These are phyloP conservation scores for Hemicordylus capensis DNA, from an alignment of 2,113 vertebrate genomes.

Conservation along the genomic window DNA sequence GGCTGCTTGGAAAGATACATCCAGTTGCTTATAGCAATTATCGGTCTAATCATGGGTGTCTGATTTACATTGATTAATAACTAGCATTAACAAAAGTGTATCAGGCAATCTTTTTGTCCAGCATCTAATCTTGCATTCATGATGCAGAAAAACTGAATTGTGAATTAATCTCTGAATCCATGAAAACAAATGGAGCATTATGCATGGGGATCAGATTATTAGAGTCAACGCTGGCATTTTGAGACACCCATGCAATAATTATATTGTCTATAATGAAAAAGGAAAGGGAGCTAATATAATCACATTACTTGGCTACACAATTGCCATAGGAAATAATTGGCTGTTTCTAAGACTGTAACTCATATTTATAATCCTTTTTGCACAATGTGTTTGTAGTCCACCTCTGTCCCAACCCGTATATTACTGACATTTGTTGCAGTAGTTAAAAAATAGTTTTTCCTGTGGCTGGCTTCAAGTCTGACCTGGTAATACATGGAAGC, in stretches of 20 bases:
- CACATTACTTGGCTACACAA: neutral
- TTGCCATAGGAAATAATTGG: neutral
- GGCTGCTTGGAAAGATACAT: neutral
- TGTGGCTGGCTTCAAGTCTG: neutral
- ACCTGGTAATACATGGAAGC: neutral
- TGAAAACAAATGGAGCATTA: slow-evolving; percentile 20
- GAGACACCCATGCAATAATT: neutral
- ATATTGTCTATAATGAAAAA: neutral
- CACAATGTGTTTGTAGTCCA: neutral
- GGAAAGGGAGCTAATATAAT: neutral
- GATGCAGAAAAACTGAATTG: neutral
- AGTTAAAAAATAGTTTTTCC: neutral
- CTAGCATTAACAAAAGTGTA: neutral
- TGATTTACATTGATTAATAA: neutral
- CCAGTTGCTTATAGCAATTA: neutral
- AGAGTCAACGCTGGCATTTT: neutral
- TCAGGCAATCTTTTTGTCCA: neutral
- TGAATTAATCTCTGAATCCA: neutral
- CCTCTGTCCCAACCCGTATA: too few species aligned
- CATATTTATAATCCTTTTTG: neutral
- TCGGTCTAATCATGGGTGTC: neutral
- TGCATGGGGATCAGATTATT: neutral
- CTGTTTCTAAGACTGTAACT: neutral
- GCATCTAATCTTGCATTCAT: neutral
- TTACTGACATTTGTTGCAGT: neutral